Conservation (phyloP, 2,888 invertebrate genomes). For the Melanargia galathea region DNA sequence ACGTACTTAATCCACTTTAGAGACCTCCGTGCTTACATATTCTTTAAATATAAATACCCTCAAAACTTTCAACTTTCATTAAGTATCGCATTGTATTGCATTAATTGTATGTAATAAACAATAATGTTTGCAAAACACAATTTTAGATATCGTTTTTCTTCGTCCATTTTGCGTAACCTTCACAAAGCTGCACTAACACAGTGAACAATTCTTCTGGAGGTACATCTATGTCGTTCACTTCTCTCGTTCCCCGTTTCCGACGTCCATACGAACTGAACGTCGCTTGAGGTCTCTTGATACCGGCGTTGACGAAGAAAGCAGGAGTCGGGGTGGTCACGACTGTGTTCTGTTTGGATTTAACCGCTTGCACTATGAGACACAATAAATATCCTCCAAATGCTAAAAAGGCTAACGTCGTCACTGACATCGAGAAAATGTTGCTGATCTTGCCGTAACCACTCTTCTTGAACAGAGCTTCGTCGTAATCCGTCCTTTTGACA, state of each 20-base stretch:
- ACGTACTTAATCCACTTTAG: too few relatives aligned
- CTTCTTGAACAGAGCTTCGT: constrained; percentile 73
- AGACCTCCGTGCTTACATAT: too few relatives aligned
- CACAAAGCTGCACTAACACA: constrained; percentile 78
- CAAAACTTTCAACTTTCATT: too few relatives aligned
- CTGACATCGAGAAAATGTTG: constrained; percentile 88
- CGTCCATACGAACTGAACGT: constrained; percentile 70
- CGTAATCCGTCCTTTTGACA: constrained; percentile 71
- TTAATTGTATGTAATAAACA: background rate
- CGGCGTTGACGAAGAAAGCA: constrained; percentile 65
- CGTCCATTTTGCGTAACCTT: constrained; percentile 81
- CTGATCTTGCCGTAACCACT: constrained; percentile 84
- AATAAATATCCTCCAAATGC: constrained; percentile 93
- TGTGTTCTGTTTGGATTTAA: constrained; percentile 84
- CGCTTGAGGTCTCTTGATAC: constrained; percentile 69
- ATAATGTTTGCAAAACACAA: background rate
- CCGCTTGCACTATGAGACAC: constrained; percentile 88
- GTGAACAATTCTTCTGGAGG: constrained; percentile 77
- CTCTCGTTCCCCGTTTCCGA: constrained; percentile 48
- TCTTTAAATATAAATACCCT: too few relatives aligned
- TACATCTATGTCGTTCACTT: constrained; percentile 53
- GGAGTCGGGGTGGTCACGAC: constrained; percentile 55
- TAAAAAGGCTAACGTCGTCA: constrained; percentile 90
- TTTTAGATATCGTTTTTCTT: constrained; percentile 39
- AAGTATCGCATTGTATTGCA: too few relatives aligned